phyloP scores from a whole-genome alignment of 2,797 vertebrate genomes.

The Chelon auratus region DNA sequence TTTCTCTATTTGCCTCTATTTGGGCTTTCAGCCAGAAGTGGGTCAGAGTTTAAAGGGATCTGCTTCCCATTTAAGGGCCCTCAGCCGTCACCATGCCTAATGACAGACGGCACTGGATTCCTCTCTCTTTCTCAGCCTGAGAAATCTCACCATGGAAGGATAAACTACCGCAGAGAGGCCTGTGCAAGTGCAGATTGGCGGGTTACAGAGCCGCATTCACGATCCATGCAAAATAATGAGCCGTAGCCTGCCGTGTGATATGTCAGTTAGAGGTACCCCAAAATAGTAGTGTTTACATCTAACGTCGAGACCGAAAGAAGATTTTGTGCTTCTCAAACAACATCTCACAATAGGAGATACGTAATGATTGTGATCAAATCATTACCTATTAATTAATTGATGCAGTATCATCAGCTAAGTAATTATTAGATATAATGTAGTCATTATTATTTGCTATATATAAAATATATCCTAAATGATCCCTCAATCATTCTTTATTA shows the following conservation, averaged over 20 bases:
- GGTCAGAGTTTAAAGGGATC: constrained; percentile 70
- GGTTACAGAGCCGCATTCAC: constrained; percentile 10
- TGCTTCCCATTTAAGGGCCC: constrained; percentile 61
- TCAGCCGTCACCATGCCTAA: constrained; percentile 56
- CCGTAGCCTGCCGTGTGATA: constrained; percentile 17
- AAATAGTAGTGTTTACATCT: constrained; percentile 12
- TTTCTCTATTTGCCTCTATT: constrained; percentile 35
- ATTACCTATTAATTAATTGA: no score
- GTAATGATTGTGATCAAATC: no score
- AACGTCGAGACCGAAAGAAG: no score
- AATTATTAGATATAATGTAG: no score
- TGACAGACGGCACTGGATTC: constrained; percentile 62
- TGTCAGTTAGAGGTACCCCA: constrained; percentile 15
- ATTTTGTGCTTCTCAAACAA: no score
- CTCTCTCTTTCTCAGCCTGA: constrained; percentile 37
- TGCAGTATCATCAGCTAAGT: no score
- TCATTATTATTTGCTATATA: no score
- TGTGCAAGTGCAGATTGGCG: constrained; percentile 29
- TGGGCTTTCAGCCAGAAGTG: constrained; percentile 47
- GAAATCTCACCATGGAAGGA: constrained; percentile 46
- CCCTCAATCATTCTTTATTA: no score
- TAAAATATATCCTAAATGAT: no score
- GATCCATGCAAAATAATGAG: constrained; percentile 29
- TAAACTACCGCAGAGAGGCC: constrained; percentile 24
- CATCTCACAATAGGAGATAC: no score